phyloP scores from a whole-genome alignment of 2,888 invertebrate species.

The Tenthredo mesomela region DNA sequence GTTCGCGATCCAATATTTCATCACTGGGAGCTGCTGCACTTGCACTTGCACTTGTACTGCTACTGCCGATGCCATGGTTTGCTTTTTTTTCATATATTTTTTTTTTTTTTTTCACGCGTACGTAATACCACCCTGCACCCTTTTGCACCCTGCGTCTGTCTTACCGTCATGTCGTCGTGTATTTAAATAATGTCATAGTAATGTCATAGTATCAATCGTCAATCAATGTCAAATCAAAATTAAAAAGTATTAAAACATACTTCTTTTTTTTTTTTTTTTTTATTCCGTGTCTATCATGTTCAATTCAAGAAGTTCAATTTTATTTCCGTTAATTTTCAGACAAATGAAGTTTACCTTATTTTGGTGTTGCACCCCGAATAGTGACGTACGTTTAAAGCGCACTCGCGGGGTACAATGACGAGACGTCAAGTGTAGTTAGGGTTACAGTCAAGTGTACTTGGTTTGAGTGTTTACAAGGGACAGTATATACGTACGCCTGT shows the following conservation, averaged over 20 bases:
- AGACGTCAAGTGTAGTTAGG: background rate
- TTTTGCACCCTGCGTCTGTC: background rate
- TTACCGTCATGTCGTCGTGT: background rate
- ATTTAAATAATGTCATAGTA: background rate
- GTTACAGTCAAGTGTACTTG: background rate
- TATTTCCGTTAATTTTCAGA: background rate
- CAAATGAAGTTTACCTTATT: background rate
- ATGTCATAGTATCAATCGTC: too few species aligned
- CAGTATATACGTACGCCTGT: background rate
- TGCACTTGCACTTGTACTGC: background rate
- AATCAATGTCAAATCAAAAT: background rate
- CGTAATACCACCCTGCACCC: background rate
- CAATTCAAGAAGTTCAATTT: background rate
- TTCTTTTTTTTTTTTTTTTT: background rate
- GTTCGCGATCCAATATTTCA: background rate
- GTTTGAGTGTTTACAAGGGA: conserved; percentile 1
- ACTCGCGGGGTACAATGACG: background rate
- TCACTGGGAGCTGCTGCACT: background rate
- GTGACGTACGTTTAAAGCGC: background rate
- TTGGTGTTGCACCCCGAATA: background rate
- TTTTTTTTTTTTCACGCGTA: background rate
- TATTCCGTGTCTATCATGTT: background rate
- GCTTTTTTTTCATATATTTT: background rate
- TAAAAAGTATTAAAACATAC: background rate
- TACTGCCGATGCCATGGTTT: background rate